Base-by-base conservation (phyloP, 1,140 invertebrate species). In the Lepidurus packardi region DNA sequence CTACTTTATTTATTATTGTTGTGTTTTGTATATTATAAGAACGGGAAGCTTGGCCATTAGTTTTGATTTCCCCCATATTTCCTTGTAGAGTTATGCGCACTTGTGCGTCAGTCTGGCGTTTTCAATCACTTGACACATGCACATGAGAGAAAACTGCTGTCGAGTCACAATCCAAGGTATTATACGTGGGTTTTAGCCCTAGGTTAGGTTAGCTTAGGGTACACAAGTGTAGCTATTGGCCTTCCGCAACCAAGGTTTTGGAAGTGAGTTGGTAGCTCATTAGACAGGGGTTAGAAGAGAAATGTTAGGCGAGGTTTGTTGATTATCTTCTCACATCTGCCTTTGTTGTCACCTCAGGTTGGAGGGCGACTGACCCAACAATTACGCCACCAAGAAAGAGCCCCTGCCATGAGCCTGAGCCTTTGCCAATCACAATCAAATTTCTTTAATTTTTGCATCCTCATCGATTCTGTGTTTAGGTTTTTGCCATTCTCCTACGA, bases 31-130 rank as follows among this genome's bases (percentile, higher is more conserved):
- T 34, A 34, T 34, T 34, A 65, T 65, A 65, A 65, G 5, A 16
- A 65, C 16, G 53, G 16, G 5, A 65, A 65, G 53, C 53, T 16
- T 65, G 21, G 53, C 53, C 53, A 65, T 21, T 65, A 21, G 53
- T 65, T 65, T 65, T 65, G 53, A 65, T 65, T 65, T 65, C 53
- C 53, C 53, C 53, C 53, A 65, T 65, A 65, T 65, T 65, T 65
- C 53, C 53, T 65, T 65, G 53, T 65, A 65, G 53, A 65, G 53
- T 65, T 65, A 65, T 65, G 53, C 53, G 53, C 53, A 65, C 53
- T 65, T 65, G 53, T 65, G 53, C 53, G 53, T 65, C 53, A 65
- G 53, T 65, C 53, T 65, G 53, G 53, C 53, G 53, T 65, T 65
- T 65, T 65, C 53, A 65, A 65, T 65, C 53, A 65, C 53, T 65